Conservation (phyloP, 2,113 vertebrate species). For the Nerophis ophidion region DNA sequence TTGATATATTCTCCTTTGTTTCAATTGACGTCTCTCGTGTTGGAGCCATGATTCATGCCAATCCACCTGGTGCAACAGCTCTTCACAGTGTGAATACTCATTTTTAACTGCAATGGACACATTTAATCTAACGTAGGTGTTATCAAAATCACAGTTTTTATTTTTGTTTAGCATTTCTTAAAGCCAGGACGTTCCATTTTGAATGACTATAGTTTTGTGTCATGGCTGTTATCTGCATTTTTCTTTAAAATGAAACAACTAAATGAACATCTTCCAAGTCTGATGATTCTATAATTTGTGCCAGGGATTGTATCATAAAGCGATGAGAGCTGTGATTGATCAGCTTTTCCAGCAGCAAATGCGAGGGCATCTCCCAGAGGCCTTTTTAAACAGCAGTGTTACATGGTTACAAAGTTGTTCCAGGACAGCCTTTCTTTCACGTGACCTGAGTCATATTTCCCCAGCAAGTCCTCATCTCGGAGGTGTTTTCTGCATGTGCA, state of each 20-base stretch:
- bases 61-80: too few relatives aligned
- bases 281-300: too few relatives aligned
- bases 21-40: too few relatives aligned
- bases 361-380: conserved; percentile 71
- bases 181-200: too few relatives aligned
- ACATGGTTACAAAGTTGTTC: conserved; percentile 69
- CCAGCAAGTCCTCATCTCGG: conserved; percentile 20
- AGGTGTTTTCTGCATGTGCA: conserved; percentile 20
- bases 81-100: too few relatives aligned
- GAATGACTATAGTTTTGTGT: neutral
- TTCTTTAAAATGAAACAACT: neutral
- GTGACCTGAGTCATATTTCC: conserved; percentile 58
- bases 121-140: too few relatives aligned
- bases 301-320: conserved; percentile 21
- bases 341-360: conserved; percentile 67
- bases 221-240: conserved; percentile 15
- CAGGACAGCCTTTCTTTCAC: conserved; percentile 47
- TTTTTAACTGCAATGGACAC: too few relatives aligned
- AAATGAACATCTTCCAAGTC: too few relatives aligned
- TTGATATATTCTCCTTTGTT: too few relatives aligned
- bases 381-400: conserved; percentile 78
- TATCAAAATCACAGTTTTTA: too few relatives aligned
- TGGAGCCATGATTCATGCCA: too few relatives aligned
- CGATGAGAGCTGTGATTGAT: conserved; percentile 59
- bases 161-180: too few relatives aligned